Conservation (phyloP, 2,888 invertebrate species). For the Pristionchus mayeri region DNA sequence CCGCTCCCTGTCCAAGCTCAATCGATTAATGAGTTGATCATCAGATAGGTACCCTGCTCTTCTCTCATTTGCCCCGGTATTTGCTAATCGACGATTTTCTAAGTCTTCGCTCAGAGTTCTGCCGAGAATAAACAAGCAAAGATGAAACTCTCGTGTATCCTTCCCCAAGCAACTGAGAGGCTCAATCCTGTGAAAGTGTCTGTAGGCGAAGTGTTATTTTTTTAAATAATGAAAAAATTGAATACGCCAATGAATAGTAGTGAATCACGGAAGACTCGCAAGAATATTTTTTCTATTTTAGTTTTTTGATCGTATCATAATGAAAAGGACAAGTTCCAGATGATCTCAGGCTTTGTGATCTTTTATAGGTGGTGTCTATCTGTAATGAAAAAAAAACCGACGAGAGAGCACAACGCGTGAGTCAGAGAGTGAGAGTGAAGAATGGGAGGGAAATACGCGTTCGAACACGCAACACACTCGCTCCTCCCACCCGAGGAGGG, state of each 20-base stretch:
- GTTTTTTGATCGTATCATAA: not conserved
- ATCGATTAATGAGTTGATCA: constrained; percentile 7
- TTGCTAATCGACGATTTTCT: not conserved
- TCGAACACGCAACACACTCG: not conserved
- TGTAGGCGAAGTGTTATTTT: not conserved
- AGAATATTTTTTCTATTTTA: not conserved
- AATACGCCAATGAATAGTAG: not conserved
- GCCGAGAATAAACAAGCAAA: not conserved
- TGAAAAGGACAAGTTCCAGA: not conserved
- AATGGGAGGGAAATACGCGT: not conserved
- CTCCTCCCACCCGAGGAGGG: not conserved
- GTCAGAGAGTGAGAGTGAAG: not conserved
- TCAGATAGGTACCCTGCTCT: constrained; percentile 41
- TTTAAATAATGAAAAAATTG: not conserved
- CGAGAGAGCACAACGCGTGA: not conserved
- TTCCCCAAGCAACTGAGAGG: too few species aligned
- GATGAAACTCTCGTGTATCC: too few species aligned
- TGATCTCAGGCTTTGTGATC: not conserved
- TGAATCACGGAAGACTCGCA: too few species aligned
- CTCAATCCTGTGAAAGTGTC: constrained; percentile 26
- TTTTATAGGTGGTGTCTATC: constrained; percentile 6
- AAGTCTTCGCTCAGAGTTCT: constrained; percentile 6
- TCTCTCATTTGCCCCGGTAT: constrained; percentile 10
- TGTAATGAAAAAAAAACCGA: too few species aligned
- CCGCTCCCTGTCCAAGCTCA: not conserved